Percentiles rank a stretch among this genome's conserved stretches.
These are phyloP conservation scores for Lepidurus arcticus DNA, from an alignment of 1,140 invertebrate species.

Conservation along the genomic window DNA sequence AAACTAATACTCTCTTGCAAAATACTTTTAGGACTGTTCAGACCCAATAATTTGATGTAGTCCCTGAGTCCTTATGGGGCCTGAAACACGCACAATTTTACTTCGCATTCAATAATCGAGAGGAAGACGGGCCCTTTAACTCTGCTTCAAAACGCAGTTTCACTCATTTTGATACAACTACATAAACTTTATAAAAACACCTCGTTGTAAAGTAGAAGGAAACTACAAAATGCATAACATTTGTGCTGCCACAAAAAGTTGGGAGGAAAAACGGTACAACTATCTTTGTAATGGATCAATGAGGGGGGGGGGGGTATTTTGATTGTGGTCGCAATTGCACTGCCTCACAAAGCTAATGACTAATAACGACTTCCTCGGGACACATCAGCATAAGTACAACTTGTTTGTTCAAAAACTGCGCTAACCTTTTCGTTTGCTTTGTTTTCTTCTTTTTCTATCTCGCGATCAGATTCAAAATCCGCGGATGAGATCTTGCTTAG, in stretches of 20 bases:
- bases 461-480: neutral
- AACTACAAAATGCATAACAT: slow-evolving; percentile 10
- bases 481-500: neutral
- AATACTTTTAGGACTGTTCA: slow-evolving; percentile 19
- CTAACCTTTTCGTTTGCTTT: neutral
- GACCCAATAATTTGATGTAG: slow-evolving; percentile 19
- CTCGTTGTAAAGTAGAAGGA: slow-evolving; percentile 4
- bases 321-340: slow-evolving; percentile 21
- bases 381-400: slow-evolving; percentile 4
- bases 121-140: slow-evolving; percentile 1
- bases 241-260: slow-evolving; percentile 15
- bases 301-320: slow-evolving; percentile 12
- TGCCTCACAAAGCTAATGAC: slow-evolving; percentile 21
- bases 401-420: slow-evolving; percentile 2
- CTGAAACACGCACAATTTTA: slow-evolving; percentile 7
- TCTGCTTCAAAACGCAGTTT: neutral
- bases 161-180: slow-evolving; percentile 6
- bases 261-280: neutral
- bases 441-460: neutral
- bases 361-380: slow-evolving; percentile 1
- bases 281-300: neutral
- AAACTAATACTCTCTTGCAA: slow-evolving; percentile 15
- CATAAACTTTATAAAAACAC: slow-evolving; percentile 20
- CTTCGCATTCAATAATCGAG: neutral
- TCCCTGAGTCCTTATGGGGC: slow-evolving; percentile 15